These are phyloP conservation scores for Chloebia gouldiae DNA, from an alignment of 2,113 vertebrate genomes.

Conservation along the genomic window DNA sequence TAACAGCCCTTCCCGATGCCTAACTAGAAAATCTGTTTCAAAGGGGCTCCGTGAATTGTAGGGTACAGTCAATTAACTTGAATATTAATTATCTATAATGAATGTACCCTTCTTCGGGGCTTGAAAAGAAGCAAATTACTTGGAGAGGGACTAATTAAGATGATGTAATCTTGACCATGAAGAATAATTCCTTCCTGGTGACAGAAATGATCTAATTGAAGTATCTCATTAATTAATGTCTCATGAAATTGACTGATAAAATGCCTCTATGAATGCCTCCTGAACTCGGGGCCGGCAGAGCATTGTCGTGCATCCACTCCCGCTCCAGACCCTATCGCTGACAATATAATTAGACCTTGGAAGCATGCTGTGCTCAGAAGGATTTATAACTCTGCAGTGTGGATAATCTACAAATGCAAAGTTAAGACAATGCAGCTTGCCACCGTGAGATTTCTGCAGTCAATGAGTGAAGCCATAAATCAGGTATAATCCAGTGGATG, in stretches of 20 bases:
- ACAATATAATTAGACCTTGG: constrained; percentile 63
- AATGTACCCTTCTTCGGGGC: constrained; percentile 73
- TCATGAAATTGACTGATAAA: constrained; percentile 75
- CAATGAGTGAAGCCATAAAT: neutral
- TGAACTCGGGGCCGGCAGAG: constrained; percentile 49
- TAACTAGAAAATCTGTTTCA: constrained; percentile 60
- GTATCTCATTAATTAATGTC: constrained; percentile 77
- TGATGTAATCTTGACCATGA: constrained; percentile 78
- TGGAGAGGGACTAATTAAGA: constrained; percentile 78
- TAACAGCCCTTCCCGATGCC: constrained; percentile 3
- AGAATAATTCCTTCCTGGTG: constrained; percentile 75
- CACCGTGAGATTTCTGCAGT: neutral
- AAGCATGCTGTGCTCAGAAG: constrained; percentile 44
- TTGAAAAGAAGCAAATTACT: constrained; percentile 76
- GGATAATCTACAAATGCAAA: constrained; percentile 50
- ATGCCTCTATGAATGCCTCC: constrained; percentile 66
- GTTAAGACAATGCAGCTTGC: constrained; percentile 43
- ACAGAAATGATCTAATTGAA: constrained; percentile 79
- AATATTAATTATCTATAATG: constrained; percentile 81
- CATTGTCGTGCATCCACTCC: constrained; percentile 35
- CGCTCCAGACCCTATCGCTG: constrained; percentile 41
- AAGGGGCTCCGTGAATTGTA: constrained; percentile 61
- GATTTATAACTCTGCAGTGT: constrained; percentile 61
- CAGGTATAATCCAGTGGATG: neutral
- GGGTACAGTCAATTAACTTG: constrained; percentile 75